These are phyloP conservation scores for Mesoclemmys tuberculata DNA, from an alignment of 2,113 vertebrate species.

Conservation along the genomic window DNA sequence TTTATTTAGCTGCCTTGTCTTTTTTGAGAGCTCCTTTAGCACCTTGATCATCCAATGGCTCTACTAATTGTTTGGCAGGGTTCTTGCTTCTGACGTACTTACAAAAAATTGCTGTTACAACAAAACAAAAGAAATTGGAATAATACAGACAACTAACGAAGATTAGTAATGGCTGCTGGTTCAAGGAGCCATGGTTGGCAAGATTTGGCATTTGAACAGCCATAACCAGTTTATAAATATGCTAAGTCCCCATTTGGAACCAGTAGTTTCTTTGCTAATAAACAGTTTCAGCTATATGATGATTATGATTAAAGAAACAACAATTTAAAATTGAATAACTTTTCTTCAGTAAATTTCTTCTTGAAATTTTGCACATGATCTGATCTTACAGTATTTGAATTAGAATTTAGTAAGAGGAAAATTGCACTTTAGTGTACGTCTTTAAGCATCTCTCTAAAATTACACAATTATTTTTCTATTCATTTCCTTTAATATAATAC, in stretches of 20 bases:
- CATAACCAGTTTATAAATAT: not conserved
- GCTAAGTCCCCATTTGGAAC: not conserved
- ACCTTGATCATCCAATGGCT: not conserved
- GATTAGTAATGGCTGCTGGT: not conserved
- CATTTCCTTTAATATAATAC: not conserved
- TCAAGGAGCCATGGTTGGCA: not conserved
- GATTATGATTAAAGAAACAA: not conserved
- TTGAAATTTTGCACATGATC: not conserved
- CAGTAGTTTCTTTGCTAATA: not conserved
- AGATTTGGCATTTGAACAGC: not conserved
- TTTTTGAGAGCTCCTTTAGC: not conserved
- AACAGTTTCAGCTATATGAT: not conserved
- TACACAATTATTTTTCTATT: not conserved
- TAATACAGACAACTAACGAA: not conserved
- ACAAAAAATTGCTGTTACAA: not conserved
- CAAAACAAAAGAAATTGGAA: not conserved
- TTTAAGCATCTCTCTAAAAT: not conserved
- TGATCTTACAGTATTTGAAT: not conserved
- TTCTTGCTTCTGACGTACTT: not conserved
- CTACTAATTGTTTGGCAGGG: not conserved
- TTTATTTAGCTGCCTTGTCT: not conserved
- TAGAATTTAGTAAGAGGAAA: not conserved
- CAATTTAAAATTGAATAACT: not conserved
- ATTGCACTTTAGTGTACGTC: not conserved
- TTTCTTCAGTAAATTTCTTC: not conserved